Percentiles rank a stretch among this genome's conserved stretches.
phyloP scores from a whole-genome alignment of 2,888 invertebrate genomes.

The Drosophila atroscutellata region DNA sequence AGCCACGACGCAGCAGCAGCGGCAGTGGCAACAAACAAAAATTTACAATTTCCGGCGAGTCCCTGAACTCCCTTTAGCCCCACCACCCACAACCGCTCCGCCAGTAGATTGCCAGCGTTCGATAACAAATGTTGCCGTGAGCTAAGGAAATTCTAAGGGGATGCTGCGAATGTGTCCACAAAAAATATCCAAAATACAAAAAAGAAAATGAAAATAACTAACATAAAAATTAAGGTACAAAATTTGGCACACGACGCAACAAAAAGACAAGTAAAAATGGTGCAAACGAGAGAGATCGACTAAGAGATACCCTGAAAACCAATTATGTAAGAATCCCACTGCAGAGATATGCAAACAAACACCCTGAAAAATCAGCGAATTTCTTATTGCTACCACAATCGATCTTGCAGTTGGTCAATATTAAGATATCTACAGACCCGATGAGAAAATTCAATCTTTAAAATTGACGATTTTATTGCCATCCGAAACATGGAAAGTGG shows the following conservation, averaged over 20 bases:
- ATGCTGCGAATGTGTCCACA: constrained; percentile 35
- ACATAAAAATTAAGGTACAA: constrained; percentile 66
- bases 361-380: not conserved
- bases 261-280: not conserved
- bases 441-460: not conserved
- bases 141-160: constrained; percentile 63
- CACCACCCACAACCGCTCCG: not conserved
- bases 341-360: not conserved
- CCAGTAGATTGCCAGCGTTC: constrained; percentile 54
- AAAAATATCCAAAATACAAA: not conserved
- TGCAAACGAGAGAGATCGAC: not conserved
- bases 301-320: not conserved
- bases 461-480: not conserved
- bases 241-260: constrained; percentile 63
- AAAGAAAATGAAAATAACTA: constrained; percentile 44
- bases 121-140: constrained; percentile 67
- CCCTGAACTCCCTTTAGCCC: constrained; percentile 27
- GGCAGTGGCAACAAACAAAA: constrained; percentile 56
- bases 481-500: not conserved
- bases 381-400: not conserved
- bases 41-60: constrained; percentile 72
- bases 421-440: not conserved
- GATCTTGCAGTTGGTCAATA: not conserved
- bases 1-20: constrained; percentile 18
- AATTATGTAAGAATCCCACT: not conserved